Evolutionary conservation across 2,888 invertebrate species (phyloP), one percentile per base, ranked within the genome.

Genomic region (Netelia melanura): DNA sequence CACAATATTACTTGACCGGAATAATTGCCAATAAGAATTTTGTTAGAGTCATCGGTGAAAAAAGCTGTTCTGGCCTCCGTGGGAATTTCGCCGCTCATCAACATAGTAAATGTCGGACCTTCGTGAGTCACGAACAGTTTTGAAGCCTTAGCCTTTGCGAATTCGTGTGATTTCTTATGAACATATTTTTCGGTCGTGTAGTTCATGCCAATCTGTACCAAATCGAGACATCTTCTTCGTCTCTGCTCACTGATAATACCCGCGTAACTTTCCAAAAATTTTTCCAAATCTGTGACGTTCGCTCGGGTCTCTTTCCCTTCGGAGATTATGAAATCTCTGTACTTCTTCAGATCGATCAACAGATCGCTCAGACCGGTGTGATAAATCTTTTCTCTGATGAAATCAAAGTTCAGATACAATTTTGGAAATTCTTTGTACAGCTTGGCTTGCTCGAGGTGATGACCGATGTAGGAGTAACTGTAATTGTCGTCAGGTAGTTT

Each of bases 401-500:
- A 97, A 89, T 95, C 95, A 83, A 97, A 94, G 94, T 97, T 94
- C 56, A 96, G 94, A 92, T 95, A 97, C 85, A 97, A 91, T 44
- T 93, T 93, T 38, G 94, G 94, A 91, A 97, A 97, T 86, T 95
- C 94, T 8, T 94, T 91, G 92, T 94, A 95, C 87, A 94, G 89
- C 43, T 94, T 92, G 1, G 96, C 96, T 87, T 95, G 93, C 81
- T 95, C 94, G 81, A 97, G 94, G 92, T 97, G 97, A 90, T 97
- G 96, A 0, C 96, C 97, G 71, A 97, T 95, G 90, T 96, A 97
- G 52, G 95, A 96, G 11, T 96, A 96, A 88, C 97, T 96, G 90
- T 97, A 97, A 68, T 96, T 96, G 90, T 97, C 97, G 85, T 96
- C 95, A 0, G 96, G 95, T 21, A 97, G 94, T 81, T 95, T 95